These are phyloP conservation scores for Peromyscus nudipes DNA, from an alignment of 2,797 vertebrate species.

Conservation along the genomic window DNA sequence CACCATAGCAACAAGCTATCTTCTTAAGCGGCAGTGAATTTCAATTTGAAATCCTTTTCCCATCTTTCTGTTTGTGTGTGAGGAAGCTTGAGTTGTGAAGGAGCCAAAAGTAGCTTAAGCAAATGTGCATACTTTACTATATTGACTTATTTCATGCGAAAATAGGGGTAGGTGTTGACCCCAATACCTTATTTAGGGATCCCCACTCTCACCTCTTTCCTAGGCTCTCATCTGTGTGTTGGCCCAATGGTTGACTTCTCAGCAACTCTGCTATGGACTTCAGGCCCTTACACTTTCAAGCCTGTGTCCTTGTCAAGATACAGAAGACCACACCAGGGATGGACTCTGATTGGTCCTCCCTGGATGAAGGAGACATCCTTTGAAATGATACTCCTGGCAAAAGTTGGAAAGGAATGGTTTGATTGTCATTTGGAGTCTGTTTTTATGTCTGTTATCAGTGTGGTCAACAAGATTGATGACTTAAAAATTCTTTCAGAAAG, in stretches of 20 bases:
- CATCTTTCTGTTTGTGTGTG: conserved; percentile 43
- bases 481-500: conserved; percentile 3
- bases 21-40: not conserved
- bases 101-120: not conserved
- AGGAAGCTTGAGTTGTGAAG: not conserved
- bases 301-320: not conserved
- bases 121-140: not conserved
- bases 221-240: not conserved
- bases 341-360: not conserved
- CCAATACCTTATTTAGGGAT: not conserved
- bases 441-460: not conserved
- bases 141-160: not conserved
- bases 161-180: not conserved
- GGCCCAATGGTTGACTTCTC: not conserved
- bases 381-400: not conserved
- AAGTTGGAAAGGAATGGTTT: not conserved
- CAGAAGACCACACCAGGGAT: not conserved
- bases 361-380: not conserved
- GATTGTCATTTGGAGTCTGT: not conserved
- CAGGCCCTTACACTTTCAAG: not conserved
- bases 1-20: not conserved
- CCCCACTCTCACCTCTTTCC: not conserved
- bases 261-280: not conserved
- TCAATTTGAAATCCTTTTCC: conserved; percentile 41
- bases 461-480: not conserved